Conservation (phyloP, 2,113 vertebrate genomes). For the Steatornis caripensis region DNA sequence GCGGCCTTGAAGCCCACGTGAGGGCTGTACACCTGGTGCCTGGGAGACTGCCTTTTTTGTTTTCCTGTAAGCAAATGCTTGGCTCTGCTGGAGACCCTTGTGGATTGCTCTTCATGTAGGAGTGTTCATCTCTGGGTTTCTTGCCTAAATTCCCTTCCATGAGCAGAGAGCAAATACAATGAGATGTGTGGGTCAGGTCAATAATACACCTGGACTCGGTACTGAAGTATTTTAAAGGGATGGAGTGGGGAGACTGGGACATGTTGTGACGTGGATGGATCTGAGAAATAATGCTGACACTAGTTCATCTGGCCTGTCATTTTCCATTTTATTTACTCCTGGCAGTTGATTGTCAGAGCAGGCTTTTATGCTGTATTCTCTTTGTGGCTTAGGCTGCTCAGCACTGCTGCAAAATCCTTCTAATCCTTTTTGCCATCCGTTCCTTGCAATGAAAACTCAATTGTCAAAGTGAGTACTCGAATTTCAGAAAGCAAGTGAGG, state of each 20-base stretch:
- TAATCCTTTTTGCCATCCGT: background rate
- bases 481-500: background rate
- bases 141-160: background rate
- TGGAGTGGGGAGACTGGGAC: background rate
- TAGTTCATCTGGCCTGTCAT: background rate
- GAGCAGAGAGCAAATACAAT: background rate
- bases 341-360: background rate
- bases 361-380: background rate
- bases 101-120: background rate
- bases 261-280: background rate
- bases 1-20: background rate
- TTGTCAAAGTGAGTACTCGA: background rate
- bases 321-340: conserved; percentile 11
- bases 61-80: background rate
- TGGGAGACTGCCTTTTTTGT: background rate
- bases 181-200: background rate
- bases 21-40: background rate
- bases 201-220: background rate
- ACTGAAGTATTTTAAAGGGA: background rate
- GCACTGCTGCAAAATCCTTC: background rate
- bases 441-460: background rate
- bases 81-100: background rate
- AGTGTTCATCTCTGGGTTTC: background rate
- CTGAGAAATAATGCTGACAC: background rate
- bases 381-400: background rate